A percentile compares a stretch with the other conserved stretches of the same genome.
These are phyloP conservation scores for Idaea aversata DNA, from an alignment of 2,888 invertebrate species.

Conservation along the genomic window DNA sequence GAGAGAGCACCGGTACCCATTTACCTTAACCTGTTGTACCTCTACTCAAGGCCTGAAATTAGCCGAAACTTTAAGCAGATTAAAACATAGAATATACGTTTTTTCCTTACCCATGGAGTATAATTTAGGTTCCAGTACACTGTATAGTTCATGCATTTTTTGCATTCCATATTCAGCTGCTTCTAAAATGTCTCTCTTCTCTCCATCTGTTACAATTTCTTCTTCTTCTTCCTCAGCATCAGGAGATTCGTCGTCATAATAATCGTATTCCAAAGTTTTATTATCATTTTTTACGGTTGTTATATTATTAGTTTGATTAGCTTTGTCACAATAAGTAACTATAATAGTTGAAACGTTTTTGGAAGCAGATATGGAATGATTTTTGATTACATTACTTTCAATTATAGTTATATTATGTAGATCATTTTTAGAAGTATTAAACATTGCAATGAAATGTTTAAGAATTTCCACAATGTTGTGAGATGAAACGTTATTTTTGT, in stretches of 20 bases:
- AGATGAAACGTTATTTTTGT: constrained; percentile 49
- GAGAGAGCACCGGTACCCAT: too few species aligned
- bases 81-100: not conserved
- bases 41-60: not conserved
- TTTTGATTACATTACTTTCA: constrained; percentile 63
- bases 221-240: constrained; percentile 32
- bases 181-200: constrained; percentile 78
- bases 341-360: constrained; percentile 71
- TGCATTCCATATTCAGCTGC: constrained; percentile 85
- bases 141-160: constrained; percentile 83
- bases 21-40: too few species aligned
- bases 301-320: constrained; percentile 40
- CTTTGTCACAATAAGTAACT: constrained; percentile 69
- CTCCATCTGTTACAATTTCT: constrained; percentile 43
- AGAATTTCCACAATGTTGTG: constrained; percentile 66
- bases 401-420: constrained; percentile 71
- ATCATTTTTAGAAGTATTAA: constrained; percentile 67
- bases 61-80: not conserved
- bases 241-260: constrained; percentile 31
- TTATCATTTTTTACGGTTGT: constrained; percentile 26
- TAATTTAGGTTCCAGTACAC: constrained; percentile 83
- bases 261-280: constrained; percentile 36
- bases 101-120: constrained; percentile 83
- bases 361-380: constrained; percentile 58
- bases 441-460: constrained; percentile 70